Evolutionary conservation across 1,140 invertebrate species (phyloP).

Genomic region (Drosophila nigrodunni): DNA sequence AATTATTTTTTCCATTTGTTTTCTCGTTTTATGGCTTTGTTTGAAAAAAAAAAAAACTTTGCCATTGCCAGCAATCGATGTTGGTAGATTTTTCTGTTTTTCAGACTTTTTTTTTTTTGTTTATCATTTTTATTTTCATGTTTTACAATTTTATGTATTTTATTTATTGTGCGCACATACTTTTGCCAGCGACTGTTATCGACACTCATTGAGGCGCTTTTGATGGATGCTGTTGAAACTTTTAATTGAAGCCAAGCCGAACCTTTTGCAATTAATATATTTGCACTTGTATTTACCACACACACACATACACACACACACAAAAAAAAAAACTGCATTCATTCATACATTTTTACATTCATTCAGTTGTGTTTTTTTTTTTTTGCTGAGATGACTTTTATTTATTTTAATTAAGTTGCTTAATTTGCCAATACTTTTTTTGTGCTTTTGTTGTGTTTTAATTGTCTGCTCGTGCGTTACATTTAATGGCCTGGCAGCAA

Average conservation of each 20-base stretch:
- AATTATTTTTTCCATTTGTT: constrained; percentile 76
- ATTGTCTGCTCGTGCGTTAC: constrained; percentile 38
- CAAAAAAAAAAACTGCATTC: constrained; percentile 9
- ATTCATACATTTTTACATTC: not conserved
- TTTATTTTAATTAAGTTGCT: constrained; percentile 62
- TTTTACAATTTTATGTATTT: constrained; percentile 33
- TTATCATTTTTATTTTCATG: constrained; percentile 53
- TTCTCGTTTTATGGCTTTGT: constrained; percentile 59
- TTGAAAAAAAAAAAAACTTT: constrained; percentile 49
- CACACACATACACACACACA: constrained; percentile 31
- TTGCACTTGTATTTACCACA: constrained; percentile 49
- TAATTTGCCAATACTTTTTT: constrained; percentile 41
- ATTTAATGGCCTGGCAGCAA: constrained; percentile 35
- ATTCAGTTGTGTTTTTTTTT: not conserved
- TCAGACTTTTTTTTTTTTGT: too few species aligned
- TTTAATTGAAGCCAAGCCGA: constrained; percentile 73
- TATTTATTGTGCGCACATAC: constrained; percentile 73
- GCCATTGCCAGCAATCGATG: constrained; percentile 60
- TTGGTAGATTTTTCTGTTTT: constrained; percentile 35
- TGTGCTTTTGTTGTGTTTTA: constrained; percentile 23
- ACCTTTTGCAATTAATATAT: constrained; percentile 69
- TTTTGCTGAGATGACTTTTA: constrained; percentile 41
- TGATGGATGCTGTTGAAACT: constrained; percentile 71
- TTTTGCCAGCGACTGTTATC: constrained; percentile 73
- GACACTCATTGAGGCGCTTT: constrained; percentile 63